Evolutionary conservation across 2,797 vertebrate species (phyloP).

Genomic region (Enteromius argenteus): DNA sequence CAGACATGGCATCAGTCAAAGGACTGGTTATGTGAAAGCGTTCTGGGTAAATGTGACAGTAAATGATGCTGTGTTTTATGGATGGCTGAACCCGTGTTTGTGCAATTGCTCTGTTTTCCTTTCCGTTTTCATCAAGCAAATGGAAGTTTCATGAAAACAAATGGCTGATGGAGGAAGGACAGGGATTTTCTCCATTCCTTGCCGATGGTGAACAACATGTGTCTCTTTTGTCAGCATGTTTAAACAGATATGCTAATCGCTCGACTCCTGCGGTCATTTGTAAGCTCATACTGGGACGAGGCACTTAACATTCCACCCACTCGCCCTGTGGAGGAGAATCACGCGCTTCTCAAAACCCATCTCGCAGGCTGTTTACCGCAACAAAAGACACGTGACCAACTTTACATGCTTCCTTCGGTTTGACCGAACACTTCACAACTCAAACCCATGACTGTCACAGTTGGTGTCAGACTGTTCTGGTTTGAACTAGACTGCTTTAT

Average conservation of each 20-base stretch:
- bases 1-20: background rate
- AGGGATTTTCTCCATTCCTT: background rate
- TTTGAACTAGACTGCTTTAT: background rate
- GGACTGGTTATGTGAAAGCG: background rate
- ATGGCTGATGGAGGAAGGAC: conserved; percentile 24
- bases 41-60: conserved; percentile 6
- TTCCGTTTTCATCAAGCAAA: conserved; percentile 28
- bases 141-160: conserved; percentile 23
- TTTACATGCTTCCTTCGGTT: background rate
- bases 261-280: conserved; percentile 26
- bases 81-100: conserved; percentile 20
- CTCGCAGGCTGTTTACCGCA: background rate
- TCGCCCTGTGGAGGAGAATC: background rate
- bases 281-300: conserved; percentile 32
- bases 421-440: background rate
- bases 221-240: conserved; percentile 8
- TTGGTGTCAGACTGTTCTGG: background rate
- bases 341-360: background rate
- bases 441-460: background rate
- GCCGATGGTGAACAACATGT: background rate
- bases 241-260: conserved; percentile 42
- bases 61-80: conserved; percentile 24
- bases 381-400: background rate
- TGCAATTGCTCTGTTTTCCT: conserved; percentile 38
- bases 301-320: conserved; percentile 34